These are phyloP conservation scores for Synergus japonicus DNA, from an alignment of 2,888 invertebrate species.

Conservation along the genomic window DNA sequence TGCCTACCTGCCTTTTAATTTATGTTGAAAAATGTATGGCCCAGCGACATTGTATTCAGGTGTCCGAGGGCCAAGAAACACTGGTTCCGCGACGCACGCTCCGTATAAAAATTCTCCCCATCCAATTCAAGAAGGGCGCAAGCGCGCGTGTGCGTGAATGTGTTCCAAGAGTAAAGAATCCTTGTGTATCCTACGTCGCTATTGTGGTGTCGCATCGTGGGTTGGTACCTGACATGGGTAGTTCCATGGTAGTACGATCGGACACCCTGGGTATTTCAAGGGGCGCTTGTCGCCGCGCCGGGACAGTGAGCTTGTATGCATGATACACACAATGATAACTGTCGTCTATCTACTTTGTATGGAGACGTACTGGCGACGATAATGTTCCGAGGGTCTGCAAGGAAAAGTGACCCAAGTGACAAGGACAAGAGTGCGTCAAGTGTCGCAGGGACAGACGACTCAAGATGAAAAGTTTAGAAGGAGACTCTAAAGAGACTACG, in stretches of 20 bases:
- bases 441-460: conserved; percentile 51
- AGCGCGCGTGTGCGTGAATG: conserved; percentile 36
- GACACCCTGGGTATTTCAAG: conserved; percentile 51
- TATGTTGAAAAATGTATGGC: conserved; percentile 69
- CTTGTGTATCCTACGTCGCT: conserved; percentile 52
- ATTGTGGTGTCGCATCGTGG: conserved; percentile 57
- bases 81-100: conserved; percentile 54
- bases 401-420: conserved; percentile 50
- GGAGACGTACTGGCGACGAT: conserved; percentile 47
- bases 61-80: conserved; percentile 63
- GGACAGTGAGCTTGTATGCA: conserved; percentile 52
- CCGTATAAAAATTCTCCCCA: conserved; percentile 7
- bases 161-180: conserved; percentile 48
- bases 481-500: not conserved
- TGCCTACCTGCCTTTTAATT: conserved; percentile 64
- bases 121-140: conserved; percentile 1
- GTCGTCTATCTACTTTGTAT: not conserved
- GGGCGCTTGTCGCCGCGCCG: conserved; percentile 50
- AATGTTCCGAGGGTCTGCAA: conserved; percentile 53
- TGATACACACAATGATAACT: conserved; percentile 47
- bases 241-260: conserved; percentile 53
- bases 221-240: conserved; percentile 50
- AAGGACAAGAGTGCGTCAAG: conserved; percentile 50
- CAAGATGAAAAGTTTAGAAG: conserved; percentile 51
- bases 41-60: conserved; percentile 68